Conservation (phyloP, 2,888 invertebrate species). For the Alentia gelatinosa region DNA sequence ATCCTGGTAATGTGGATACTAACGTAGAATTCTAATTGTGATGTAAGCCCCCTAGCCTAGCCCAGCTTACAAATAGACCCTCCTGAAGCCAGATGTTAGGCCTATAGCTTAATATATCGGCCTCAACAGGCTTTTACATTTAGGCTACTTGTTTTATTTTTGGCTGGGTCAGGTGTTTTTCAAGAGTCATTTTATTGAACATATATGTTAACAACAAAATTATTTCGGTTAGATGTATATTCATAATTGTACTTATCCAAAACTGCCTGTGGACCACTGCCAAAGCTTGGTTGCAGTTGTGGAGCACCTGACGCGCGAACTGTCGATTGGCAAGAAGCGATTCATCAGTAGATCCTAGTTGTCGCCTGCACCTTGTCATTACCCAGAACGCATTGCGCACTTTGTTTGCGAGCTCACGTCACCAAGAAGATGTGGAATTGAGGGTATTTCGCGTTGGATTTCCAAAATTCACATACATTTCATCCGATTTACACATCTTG, state of each 20-base stretch:
- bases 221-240: not conserved
- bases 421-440: slow-evolving; percentile 49
- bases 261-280: not conserved
- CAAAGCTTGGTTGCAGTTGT: not conserved
- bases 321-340: not conserved
- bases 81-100: no score
- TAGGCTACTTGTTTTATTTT: no score
- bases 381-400: slow-evolving; percentile 53
- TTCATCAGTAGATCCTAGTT: not conserved
- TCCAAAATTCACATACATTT: slow-evolving; percentile 3
- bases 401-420: slow-evolving; percentile 55
- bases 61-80: no score
- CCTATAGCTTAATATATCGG: no score
- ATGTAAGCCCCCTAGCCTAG: no score
- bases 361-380: slow-evolving; percentile 36
- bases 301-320: slow-evolving; percentile 10
- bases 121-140: no score
- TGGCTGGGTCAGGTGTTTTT: not conserved
- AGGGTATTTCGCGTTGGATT: slow-evolving; percentile 34
- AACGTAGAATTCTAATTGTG: no score
- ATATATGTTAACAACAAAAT: not conserved
- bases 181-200: not conserved
- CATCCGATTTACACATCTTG: not conserved
- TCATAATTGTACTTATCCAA: not conserved
- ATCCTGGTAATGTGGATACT: no score